Conservation (phyloP, 2,888 invertebrate species). For the Campaea margaritaria region DNA sequence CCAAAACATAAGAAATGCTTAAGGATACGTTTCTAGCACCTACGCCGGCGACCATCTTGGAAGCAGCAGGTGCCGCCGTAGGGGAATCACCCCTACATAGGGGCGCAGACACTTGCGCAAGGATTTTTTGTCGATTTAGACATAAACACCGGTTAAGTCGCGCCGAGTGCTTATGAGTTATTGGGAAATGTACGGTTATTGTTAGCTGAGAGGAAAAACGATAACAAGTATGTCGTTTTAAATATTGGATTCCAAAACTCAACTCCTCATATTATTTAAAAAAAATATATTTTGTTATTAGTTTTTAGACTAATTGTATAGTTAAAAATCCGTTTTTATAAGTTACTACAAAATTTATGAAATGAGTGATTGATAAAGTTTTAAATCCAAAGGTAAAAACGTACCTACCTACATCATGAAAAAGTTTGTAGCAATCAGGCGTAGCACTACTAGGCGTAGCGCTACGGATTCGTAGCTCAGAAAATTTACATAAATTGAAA, state of each 20-base stretch:
- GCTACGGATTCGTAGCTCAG: constrained; percentile 20
- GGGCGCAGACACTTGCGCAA: constrained; percentile 48
- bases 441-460: no score
- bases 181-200: constrained; percentile 39
- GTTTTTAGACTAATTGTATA: no score
- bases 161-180: constrained; percentile 50
- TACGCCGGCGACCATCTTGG: constrained; percentile 62
- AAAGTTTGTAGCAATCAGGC: constrained; percentile 1
- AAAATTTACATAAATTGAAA: no score
- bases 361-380: no score
- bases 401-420: neutral
- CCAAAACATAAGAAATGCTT: constrained; percentile 26
- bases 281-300: no score
- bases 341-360: no score
- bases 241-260: no score
- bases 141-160: constrained; percentile 67
- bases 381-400: no score
- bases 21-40: constrained; percentile 54
- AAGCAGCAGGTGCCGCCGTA: constrained; percentile 61
- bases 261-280: no score
- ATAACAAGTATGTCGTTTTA: no score
- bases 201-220: constrained; percentile 4
- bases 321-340: no score
- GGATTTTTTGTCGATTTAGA: constrained; percentile 74
- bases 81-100: constrained; percentile 50